Conservation (phyloP, 2,113 vertebrate species). For the Heteronetta atricapilla region DNA sequence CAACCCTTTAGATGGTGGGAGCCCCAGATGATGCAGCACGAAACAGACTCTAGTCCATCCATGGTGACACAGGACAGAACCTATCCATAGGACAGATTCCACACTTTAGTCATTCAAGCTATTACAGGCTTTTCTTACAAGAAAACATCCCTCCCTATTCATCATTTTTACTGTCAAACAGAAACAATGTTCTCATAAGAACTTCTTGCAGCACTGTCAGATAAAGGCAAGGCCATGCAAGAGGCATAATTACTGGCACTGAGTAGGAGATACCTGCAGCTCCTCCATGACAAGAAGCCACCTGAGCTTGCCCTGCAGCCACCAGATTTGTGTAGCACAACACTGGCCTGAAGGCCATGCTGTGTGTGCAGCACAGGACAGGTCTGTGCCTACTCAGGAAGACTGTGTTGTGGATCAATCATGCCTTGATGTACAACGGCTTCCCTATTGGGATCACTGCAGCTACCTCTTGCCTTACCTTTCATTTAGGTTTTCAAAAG, state of each 20-base stretch:
- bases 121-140: background rate
- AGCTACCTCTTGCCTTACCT: background rate
- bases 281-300: background rate
- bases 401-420: background rate
- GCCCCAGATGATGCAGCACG: background rate
- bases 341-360: background rate
- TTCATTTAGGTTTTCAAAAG: background rate
- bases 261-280: background rate
- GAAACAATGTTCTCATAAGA: background rate
- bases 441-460: background rate
- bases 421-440: fast-evolving
- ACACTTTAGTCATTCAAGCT: background rate
- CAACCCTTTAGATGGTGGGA: background rate
- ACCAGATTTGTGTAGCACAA: background rate
- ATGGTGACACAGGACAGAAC: background rate
- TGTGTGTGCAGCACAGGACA: background rate
- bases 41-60: fast-evolving
- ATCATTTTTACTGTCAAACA: background rate
- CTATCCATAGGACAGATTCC: background rate
- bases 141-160: background rate
- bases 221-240: background rate
- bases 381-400: background rate
- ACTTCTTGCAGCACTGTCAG: background rate
- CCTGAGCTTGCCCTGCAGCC: background rate
- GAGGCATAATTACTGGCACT: fast-evolving